Evolutionary conservation across 2,888 invertebrate species (phyloP).

Genomic region (Acronicta aceris): DNA sequence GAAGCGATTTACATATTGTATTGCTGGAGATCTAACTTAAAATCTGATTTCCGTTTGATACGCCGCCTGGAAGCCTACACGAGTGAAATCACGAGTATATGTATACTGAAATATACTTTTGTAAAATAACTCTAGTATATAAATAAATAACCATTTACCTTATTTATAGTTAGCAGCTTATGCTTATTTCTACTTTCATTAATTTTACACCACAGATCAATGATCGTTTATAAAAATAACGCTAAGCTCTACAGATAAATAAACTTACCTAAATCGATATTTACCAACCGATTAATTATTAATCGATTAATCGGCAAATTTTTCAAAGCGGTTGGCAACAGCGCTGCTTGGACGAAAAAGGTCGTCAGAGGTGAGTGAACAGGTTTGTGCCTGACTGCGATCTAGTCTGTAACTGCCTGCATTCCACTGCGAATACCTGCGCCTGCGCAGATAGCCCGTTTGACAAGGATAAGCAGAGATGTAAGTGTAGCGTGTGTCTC

Average conservation of each 20-base stretch:
- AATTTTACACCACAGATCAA: background rate
- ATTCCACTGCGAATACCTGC: constrained; percentile 47
- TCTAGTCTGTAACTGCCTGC: constrained; percentile 41
- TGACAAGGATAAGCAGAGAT: background rate
- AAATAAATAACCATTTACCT: background rate
- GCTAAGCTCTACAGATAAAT: background rate
- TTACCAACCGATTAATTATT: constrained; percentile 17
- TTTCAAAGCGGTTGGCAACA: constrained; percentile 39
- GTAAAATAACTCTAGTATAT: too few species aligned
- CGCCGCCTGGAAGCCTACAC: too few species aligned
- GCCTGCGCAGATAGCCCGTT: constrained; percentile 18
- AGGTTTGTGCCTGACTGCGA: constrained; percentile 47
- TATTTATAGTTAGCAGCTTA: background rate
- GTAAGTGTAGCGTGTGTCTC: background rate
- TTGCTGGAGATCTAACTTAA: too few species aligned
- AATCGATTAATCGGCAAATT: constrained; percentile 19
- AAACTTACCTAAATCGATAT: constrained; percentile 21
- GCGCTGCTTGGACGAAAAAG: constrained; percentile 34
- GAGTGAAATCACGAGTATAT: too few species aligned
- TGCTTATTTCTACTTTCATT: background rate
- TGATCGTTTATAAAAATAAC: background rate
- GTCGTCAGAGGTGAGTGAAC: constrained; percentile 52
- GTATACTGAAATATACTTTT: too few species aligned
- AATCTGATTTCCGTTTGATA: too few species aligned
- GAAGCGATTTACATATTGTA: too few species aligned